Base-by-base conservation (phyloP, 2,113 vertebrate genomes). In the Scophthalmus maximus region DNA sequence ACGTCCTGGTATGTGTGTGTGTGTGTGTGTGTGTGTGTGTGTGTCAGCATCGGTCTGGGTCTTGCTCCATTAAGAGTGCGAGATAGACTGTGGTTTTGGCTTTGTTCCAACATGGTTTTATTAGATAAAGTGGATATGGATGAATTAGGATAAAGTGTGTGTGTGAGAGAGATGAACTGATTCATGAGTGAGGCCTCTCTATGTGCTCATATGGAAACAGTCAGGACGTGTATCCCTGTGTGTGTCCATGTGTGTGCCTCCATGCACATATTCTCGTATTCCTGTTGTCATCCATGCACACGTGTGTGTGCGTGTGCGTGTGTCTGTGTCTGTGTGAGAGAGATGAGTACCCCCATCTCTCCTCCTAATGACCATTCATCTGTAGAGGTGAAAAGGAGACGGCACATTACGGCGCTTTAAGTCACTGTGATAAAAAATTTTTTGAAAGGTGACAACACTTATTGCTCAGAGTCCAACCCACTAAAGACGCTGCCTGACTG, bases 381-480 rank as follows among this genome's bases (percentile, higher is more conserved):
- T 82, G 77, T 51, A 60, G 72, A 76, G 79, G 81, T 79, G 69
- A 83, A 77, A 73, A 59, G 69, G 76, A 78, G 73, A 66, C 12
- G 23, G 78, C 57, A 67, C 83, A 88, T 85, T 82, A 85, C 23
- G 1, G 59, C 3, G 44, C 84, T 90, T 86, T 90, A 77, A 80
- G 81, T 59, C 68, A 0, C 59, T 53, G 46, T 42, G 79, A 72
- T 26, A 10, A 63, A 40, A 61, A 3, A 22, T 47, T 47, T 20
- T 22, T 20, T 47, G 79, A 82, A 73, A 86, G 88, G 75, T 71
- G 77, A 76, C 44, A 79, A 72, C 73, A 66, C 71, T 84, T 50
- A 53, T 52, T 73, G 79, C 78, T 68, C 42, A 0, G 36, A 26
- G 57, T 61, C 64, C 64, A 29, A 46, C 64, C 61, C 58, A 34